These are phyloP conservation scores for Stichodactyla mertensii DNA, from an alignment of 64 coral and sea anemone genomes.

Conservation along the genomic window DNA sequence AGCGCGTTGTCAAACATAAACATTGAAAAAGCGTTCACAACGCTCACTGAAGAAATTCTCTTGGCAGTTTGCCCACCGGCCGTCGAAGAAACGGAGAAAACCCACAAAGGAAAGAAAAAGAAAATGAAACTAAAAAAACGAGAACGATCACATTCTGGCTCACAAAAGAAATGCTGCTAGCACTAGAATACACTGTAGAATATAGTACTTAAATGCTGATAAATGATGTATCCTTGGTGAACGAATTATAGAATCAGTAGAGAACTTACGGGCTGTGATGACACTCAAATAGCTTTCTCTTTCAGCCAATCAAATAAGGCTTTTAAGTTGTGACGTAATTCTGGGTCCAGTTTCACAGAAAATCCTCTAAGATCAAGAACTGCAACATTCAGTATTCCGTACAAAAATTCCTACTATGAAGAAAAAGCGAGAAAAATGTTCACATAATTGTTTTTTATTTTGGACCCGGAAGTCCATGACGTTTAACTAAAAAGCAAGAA, in stretches of 20 bases:
- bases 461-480: too few relatives aligned
- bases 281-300: too few relatives aligned
- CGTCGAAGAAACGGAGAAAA: conserved; percentile 54
- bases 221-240: not conserved
- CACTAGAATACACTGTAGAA: not conserved
- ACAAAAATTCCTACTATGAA: too few relatives aligned
- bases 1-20: conserved; percentile 84
- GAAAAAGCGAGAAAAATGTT: too few relatives aligned
- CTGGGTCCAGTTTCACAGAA: too few relatives aligned
- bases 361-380: too few relatives aligned
- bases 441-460: too few relatives aligned
- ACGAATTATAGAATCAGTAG: not conserved
- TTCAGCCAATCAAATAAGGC: too few relatives aligned
- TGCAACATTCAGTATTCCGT: too few relatives aligned
- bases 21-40: conserved; percentile 73
- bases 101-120: conserved; percentile 64
- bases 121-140: conserved; percentile 26
- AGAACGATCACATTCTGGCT: not conserved
- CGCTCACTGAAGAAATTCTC: conserved; percentile 82
- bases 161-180: conserved; percentile 16
- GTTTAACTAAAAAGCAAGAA: too few relatives aligned
- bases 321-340: too few relatives aligned
- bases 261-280: too few relatives aligned
- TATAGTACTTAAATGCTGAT: not conserved
- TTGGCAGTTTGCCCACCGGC: conserved; percentile 89